Evolutionary conservation across 2,888 invertebrate genomes (phyloP).

Genomic region (Eurytoma californica): DNA sequence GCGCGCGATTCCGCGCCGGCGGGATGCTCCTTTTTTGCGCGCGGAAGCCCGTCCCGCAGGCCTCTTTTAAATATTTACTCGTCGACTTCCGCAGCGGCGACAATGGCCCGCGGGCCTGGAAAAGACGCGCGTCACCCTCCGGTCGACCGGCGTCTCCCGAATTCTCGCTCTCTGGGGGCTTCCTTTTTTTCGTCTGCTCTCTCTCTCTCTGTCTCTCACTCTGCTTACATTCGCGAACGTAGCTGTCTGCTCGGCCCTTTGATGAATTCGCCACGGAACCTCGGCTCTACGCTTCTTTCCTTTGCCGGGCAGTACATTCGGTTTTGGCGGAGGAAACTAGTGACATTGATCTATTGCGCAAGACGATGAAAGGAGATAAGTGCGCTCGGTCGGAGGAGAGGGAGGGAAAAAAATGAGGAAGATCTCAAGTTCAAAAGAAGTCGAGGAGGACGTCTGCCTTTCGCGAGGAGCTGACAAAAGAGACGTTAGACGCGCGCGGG

Average conservation of each 20-base stretch:
- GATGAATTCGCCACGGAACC: slow-evolving; percentile 33
- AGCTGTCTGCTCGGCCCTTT: slow-evolving; percentile 8
- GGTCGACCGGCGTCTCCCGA: not conserved
- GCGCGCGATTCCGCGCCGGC: slow-evolving; percentile 32
- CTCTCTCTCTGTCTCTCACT: not conserved
- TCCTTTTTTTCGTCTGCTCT: not conserved
- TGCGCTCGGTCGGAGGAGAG: slow-evolving; percentile 7
- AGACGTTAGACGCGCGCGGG: not conserved
- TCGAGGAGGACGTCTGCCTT: not conserved
- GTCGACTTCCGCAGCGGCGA: slow-evolving; percentile 35
- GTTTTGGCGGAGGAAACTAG: slow-evolving; percentile 25
- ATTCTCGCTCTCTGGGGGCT: slow-evolving; percentile 34
- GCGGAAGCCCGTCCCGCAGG: slow-evolving; percentile 42
- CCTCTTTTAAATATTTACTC: slow-evolving; percentile 67
- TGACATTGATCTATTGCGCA: slow-evolving; percentile 52
- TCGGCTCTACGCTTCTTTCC: slow-evolving; percentile 10
- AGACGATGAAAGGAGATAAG: slow-evolving; percentile 40
- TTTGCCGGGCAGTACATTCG: not conserved
- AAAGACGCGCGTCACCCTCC: slow-evolving; percentile 38
- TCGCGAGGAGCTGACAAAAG: not conserved
- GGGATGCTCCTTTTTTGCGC: not conserved
- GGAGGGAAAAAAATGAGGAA: not conserved
- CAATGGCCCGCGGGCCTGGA: slow-evolving; percentile 41
- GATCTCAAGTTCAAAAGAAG: slow-evolving; percentile 30
- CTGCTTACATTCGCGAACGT: not conserved